Evolutionary conservation across 2,113 vertebrate genomes (phyloP), one percentile per base, ranked within the genome.

Genomic region (Propithecus coquereli): DNA sequence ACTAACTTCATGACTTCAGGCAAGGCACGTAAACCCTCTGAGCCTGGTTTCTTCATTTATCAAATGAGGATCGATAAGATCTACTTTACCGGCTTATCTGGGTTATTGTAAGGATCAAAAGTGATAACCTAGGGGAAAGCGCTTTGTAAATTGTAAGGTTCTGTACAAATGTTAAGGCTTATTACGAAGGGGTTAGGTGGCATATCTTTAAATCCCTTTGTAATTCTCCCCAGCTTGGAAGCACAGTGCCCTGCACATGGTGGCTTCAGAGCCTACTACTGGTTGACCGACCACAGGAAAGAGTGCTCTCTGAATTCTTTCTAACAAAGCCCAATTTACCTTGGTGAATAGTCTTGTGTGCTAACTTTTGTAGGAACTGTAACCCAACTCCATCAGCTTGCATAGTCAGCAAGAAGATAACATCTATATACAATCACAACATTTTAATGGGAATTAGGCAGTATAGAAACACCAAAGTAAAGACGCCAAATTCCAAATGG

Each of bases 111-210:
- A 90, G 85, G 71, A 88, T 94, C 77, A 73, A 94, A 95, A 95
- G 43, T 30, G 76, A 84, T 59, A 96, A 94, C 45, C 32, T 57
- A 82, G 40, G 77, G 59, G 85, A 96, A 96, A 97, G 63, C 63
- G 61, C 37, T 96, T 86, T 94, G 91, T 91, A 97, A 96, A 94
- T 65, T 91, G 22, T 73, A 77, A 90, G 77, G 40, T 95, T 94
- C 92, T 92, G 61, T 90, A 82, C 70, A 94, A 90, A 96, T 86
- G 66, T 96, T 92, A 95, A 95, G 40, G n/a, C 79, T 93, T 93
- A 91, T 94, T 95, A 91, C 5, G 6, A 47, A 94, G 68, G 81
- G 47, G 54, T 86, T 94, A 82, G 88, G 40, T 92, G 54, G 54
- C 83, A 74, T 91, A 50, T 73, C 71, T 95, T 96, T 76, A 89